phyloP scores from a whole-genome alignment of 2,888 invertebrate species.

The Deilephila elpenor region DNA sequence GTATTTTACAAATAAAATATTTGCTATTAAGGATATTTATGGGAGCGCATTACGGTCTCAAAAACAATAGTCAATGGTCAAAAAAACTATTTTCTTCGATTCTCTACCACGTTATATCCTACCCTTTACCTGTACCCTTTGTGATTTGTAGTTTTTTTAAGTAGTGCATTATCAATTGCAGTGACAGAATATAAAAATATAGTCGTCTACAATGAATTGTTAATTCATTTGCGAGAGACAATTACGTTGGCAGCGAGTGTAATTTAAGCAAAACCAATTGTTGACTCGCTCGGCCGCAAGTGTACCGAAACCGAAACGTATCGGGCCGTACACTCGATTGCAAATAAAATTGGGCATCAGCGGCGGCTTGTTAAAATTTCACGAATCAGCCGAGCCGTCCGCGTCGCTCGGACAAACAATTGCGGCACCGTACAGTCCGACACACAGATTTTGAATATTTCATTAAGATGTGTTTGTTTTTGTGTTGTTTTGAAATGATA shows the following conservation, averaged over 20 bases:
- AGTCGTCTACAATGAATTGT: background rate
- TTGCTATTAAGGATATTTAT: no score
- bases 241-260: slow-evolving; percentile 27
- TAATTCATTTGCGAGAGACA: background rate
- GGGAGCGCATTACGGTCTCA: no score
- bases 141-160: no score
- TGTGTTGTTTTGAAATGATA: slow-evolving; percentile 30
- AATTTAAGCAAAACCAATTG: slow-evolving; percentile 28
- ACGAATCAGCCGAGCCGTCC: slow-evolving; percentile 54
- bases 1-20: background rate
- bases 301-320: slow-evolving; percentile 32
- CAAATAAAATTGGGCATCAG: slow-evolving; percentile 67
- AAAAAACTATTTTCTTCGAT: no score
- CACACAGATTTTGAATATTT: slow-evolving; percentile 54
- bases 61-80: no score
- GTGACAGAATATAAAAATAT: background rate
- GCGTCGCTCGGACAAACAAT: slow-evolving; percentile 31
- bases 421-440: slow-evolving; percentile 33
- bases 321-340: slow-evolving; percentile 38
- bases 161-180: background rate
- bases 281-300: slow-evolving; percentile 22
- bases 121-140: no score
- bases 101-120: no score
- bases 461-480: slow-evolving; percentile 30
- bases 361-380: slow-evolving; percentile 68